Conservation (phyloP, 2,113 vertebrate species). For the Paradoxurus hermaphroditus region DNA sequence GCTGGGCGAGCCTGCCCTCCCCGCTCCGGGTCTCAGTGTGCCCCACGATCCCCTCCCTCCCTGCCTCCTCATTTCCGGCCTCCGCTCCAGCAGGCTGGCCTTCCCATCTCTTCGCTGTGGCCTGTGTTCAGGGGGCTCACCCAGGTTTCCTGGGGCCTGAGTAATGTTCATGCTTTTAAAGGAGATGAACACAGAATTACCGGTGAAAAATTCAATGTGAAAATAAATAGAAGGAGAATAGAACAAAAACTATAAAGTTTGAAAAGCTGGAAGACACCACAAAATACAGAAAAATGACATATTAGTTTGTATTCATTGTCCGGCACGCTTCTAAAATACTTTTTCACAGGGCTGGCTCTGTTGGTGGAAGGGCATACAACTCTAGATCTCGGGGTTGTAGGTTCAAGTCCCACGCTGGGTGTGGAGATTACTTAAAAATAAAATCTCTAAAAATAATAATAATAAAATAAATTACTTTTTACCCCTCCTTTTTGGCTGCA, state of each 20-base stretch:
- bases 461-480: neutral
- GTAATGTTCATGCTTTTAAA: neutral
- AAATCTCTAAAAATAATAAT: too few species aligned
- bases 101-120: neutral
- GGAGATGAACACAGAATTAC: neutral
- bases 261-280: neutral
- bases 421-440: too few species aligned
- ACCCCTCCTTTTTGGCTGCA: neutral
- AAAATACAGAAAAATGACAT: neutral
- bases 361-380: too few species aligned
- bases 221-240: slow-evolving; percentile 4
- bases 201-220: neutral
- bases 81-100: neutral
- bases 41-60: neutral
- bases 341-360: too few species aligned
- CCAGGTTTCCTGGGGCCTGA: neutral
- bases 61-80: neutral
- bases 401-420: too few species aligned
- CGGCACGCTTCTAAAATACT: neutral
- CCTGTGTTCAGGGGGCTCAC: neutral
- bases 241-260: neutral
- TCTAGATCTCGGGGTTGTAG: too few species aligned
- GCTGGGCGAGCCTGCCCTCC: neutral
- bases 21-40: fast-evolving
- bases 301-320: neutral